Evolutionary conservation across 1,140 invertebrate genomes (phyloP).

Genomic region (Trypoxylus dichotomus): DNA sequence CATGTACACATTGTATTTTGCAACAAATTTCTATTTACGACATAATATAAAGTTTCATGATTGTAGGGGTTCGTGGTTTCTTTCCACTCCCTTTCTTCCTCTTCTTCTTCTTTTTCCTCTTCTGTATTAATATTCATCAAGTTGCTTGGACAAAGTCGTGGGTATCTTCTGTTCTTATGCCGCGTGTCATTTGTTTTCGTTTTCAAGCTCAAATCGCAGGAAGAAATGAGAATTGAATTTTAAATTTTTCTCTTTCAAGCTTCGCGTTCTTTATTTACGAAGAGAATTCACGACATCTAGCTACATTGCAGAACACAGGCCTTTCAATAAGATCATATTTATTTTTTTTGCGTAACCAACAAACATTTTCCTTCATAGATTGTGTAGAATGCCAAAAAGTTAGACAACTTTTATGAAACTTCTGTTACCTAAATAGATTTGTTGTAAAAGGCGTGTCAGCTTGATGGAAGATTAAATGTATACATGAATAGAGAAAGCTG

Average conservation of each 20-base stretch:
- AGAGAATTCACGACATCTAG: too few species aligned
- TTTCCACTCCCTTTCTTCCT: not conserved
- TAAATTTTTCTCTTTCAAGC: not conserved
- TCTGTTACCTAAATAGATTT: too few species aligned
- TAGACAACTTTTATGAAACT: too few species aligned
- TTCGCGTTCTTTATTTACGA: not conserved
- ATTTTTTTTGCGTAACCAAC: too few species aligned
- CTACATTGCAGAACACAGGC: too few species aligned
- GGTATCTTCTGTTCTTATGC: not conserved
- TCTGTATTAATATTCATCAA: not conserved
- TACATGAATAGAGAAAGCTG: too few species aligned
- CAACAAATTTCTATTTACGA: not conserved
- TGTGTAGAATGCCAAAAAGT: too few species aligned
- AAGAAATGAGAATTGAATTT: not conserved
- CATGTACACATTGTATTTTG: not conserved
- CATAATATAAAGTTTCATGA: not conserved
- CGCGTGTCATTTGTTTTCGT: not conserved
- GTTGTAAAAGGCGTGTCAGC: too few species aligned
- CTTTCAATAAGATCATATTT: too few species aligned
- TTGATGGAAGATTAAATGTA: too few species aligned
- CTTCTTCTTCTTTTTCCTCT: not conserved
- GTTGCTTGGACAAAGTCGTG: not conserved
- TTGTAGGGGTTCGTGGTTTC: not conserved
- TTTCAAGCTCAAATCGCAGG: not conserved
- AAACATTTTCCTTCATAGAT: too few species aligned